phyloP scores from a whole-genome alignment of 2,888 invertebrate species.

The Noctua pronuba region DNA sequence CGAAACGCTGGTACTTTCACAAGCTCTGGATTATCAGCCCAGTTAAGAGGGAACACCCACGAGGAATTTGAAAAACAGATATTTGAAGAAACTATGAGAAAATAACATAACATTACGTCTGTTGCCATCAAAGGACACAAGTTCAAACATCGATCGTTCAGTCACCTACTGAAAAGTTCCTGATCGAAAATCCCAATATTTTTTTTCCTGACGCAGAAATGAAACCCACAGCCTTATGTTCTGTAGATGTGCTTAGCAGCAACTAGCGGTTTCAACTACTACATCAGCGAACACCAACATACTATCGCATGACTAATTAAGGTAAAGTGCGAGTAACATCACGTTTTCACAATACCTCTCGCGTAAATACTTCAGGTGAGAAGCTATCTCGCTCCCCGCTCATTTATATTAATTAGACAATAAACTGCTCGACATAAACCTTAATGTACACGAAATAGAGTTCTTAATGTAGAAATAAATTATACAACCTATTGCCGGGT shows the following conservation, averaged over 20 bases:
- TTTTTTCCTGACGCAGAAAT: neutral
- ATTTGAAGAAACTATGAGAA: no score
- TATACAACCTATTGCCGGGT: neutral
- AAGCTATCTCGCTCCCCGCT: conserved; percentile 1
- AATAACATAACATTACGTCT: neutral
- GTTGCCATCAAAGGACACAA: neutral
- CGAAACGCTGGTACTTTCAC: neutral
- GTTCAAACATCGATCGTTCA: neutral
- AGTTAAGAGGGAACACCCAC: no score
- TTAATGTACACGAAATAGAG: conserved; percentile 12
- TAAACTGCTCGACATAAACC: conserved; percentile 2
- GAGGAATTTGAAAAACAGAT: no score
- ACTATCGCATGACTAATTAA: neutral
- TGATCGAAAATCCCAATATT: neutral
- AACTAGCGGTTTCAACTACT: neutral
- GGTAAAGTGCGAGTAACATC: neutral
- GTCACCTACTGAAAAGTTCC: neutral
- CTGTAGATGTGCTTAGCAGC: neutral
- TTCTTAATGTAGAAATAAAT: conserved; percentile 12
- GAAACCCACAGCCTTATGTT: neutral
- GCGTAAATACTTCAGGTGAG: conserved; percentile 3
- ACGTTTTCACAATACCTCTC: conserved; percentile 6
- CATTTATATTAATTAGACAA: conserved; percentile 25
- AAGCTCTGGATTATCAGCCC: neutral
- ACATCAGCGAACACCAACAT: neutral